Percentiles rank a stretch among this genome's conserved stretches.
Evolutionary conservation across 2,113 vertebrate genomes (phyloP).

Genomic region (Alouatta palliata): DNA sequence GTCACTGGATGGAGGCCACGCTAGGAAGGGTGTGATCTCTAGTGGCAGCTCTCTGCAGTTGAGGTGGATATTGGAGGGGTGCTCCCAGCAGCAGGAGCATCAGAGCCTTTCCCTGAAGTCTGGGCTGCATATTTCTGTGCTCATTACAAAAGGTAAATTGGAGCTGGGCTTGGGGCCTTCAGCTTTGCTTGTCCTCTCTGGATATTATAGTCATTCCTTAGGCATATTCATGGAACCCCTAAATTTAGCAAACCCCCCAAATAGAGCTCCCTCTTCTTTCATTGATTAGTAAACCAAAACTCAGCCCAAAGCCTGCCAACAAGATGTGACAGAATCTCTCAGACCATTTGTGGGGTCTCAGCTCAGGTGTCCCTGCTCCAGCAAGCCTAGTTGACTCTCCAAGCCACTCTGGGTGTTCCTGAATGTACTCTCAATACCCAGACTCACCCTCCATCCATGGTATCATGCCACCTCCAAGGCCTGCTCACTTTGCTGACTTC

Average conservation of each 20-base stretch:
- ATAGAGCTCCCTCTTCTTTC: background rate
- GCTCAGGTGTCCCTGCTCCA: too few species aligned
- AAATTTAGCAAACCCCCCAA: background rate
- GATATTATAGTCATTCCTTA: background rate
- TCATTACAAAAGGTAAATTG: background rate
- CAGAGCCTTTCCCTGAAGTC: background rate
- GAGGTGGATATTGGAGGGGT: too few species aligned
- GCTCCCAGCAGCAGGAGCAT: fast-evolving
- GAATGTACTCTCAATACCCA: background rate
- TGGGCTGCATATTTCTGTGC: background rate
- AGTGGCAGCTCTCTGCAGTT: background rate
- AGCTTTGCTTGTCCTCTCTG: background rate
- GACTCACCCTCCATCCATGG: background rate
- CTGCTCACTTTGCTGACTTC: background rate
- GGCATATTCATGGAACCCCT: background rate
- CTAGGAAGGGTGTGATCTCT: background rate
- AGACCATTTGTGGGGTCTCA: background rate
- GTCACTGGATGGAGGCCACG: background rate
- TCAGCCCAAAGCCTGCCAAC: background rate
- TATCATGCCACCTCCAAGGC: background rate
- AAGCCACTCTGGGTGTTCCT: background rate
- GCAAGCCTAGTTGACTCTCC: background rate
- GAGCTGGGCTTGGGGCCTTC: background rate
- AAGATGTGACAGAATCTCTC: background rate
- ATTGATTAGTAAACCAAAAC: too few species aligned